A percentile compares a stretch with the other conserved stretches of the same genome.
Conservation (phyloP, 2,888 invertebrate genomes). For the Eucera pruinosa region DNA sequence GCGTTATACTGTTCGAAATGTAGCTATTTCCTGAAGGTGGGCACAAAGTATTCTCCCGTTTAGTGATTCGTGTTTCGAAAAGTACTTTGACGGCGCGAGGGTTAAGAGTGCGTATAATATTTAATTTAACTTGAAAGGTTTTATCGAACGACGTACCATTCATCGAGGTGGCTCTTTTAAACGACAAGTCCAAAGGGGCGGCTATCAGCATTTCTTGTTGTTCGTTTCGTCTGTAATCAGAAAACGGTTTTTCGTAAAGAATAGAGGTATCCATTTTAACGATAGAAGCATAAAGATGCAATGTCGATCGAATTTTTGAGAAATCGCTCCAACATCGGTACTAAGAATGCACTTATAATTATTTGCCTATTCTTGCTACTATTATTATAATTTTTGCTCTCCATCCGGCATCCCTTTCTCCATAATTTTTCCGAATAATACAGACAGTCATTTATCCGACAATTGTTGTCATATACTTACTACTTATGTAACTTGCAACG, state of each 20-base stretch:
- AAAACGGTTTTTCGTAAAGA: conserved; percentile 29
- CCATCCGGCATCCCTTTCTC: background rate
- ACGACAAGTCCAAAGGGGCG: conserved; percentile 84
- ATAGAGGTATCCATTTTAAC: conserved; percentile 32
- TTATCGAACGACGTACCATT: conserved; percentile 74
- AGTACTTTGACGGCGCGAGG: no score
- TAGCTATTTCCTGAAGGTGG: no score
- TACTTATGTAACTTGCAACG: background rate
- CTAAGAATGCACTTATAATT: background rate
- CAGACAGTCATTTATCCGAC: conserved; percentile 43
- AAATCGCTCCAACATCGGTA: background rate
- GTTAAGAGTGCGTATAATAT: no score
- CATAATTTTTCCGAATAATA: conserved; percentile 26
- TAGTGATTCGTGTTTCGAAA: no score
- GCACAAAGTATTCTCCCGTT: no score
- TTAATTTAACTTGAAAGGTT: background rate
- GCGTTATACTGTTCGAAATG: no score
- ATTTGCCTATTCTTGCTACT: conserved; percentile 9
- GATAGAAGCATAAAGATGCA: background rate
- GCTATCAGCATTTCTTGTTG: conserved; percentile 76
- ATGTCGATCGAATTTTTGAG: background rate
- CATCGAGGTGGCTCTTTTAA: conserved; percentile 79
- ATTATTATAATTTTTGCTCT: conserved; percentile 23
- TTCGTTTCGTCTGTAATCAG: conserved; percentile 72
- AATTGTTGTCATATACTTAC: conserved; percentile 1